Evolutionary conservation across 2,113 vertebrate genomes (phyloP).

Genomic region (Megaceryle torquata): DNA sequence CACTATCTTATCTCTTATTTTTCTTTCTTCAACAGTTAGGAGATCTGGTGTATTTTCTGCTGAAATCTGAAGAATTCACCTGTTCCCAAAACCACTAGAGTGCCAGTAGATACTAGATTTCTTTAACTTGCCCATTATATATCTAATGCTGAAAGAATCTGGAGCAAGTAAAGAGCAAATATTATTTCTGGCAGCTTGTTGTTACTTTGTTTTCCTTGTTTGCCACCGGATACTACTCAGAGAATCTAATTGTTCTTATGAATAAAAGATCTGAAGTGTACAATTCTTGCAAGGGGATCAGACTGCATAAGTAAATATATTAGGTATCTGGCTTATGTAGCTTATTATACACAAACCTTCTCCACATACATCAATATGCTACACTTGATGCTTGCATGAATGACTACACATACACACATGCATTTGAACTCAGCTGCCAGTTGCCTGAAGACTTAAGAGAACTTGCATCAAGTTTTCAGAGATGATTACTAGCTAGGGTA

Average conservation of each 20-base stretch:
- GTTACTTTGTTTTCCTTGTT: neutral
- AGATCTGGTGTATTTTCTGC: neutral
- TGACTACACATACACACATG: neutral
- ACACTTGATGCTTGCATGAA: neutral
- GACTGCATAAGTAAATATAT: neutral
- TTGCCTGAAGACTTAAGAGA: neutral
- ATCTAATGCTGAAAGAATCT: neutral
- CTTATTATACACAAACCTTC: neutral
- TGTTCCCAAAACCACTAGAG: constrained; percentile 1
- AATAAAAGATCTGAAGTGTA: neutral
- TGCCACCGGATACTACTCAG: neutral
- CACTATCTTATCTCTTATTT: neutral
- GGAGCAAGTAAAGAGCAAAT: neutral
- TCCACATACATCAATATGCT: neutral
- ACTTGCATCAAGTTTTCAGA: neutral
- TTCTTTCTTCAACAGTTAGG: neutral
- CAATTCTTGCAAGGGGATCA: neutral
- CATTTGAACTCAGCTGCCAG: neutral
- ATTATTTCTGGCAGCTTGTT: constrained; percentile 10
- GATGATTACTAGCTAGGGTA: neutral
- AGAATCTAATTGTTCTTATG: neutral
- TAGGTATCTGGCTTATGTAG: neutral
- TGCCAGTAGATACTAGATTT: neutral
- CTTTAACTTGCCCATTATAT: neutral
- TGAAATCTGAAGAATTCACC: neutral